phyloP scores from a whole-genome alignment of 2,888 invertebrate species.

The Drosophila merina region DNA sequence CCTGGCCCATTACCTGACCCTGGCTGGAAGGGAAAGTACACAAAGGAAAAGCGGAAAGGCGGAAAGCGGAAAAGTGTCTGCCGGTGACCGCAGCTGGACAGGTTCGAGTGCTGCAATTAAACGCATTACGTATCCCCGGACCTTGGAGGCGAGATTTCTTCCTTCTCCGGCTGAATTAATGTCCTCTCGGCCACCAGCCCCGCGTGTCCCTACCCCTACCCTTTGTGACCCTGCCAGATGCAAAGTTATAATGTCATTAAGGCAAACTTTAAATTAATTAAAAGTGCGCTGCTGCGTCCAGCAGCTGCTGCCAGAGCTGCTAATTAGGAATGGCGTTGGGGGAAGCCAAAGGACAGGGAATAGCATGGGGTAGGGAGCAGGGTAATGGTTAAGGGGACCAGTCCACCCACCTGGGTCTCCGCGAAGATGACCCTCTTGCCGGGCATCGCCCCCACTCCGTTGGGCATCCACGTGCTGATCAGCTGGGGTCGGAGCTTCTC shows the following conservation, averaged over 20 bases:
- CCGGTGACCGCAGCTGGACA: conserved; percentile 60
- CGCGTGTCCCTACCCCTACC: too few species aligned
- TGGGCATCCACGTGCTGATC: conserved; percentile 95
- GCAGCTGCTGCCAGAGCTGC: conserved; percentile 72
- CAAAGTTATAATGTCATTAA: conserved; percentile 80
- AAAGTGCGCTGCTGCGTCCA: conserved; percentile 67
- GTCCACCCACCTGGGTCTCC: conserved; percentile 91
- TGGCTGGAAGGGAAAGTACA: neutral
- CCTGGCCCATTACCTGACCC: too few species aligned
- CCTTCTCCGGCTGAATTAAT: conserved; percentile 48
- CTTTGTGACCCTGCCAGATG: conserved; percentile 35
- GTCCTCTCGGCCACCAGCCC: conserved; percentile 27
- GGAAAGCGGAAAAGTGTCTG: conserved; percentile 17
- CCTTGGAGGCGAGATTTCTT: conserved; percentile 8
- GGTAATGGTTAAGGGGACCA: too few species aligned
- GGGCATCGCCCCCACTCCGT: conserved; percentile 93
- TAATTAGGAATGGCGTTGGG: conserved; percentile 72
- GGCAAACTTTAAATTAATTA: conserved; percentile 83
- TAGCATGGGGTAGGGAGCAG: neutral
- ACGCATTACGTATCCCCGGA: conserved; percentile 45
- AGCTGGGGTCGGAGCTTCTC: conserved; percentile 93
- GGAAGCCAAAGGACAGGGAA: neutral
- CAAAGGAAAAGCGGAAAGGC: neutral
- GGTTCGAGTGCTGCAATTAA: conserved; percentile 69
- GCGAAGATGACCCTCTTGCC: conserved; percentile 93